phyloP scores from a whole-genome alignment of 1,140 invertebrate genomes.

The Planococcus citri region DNA sequence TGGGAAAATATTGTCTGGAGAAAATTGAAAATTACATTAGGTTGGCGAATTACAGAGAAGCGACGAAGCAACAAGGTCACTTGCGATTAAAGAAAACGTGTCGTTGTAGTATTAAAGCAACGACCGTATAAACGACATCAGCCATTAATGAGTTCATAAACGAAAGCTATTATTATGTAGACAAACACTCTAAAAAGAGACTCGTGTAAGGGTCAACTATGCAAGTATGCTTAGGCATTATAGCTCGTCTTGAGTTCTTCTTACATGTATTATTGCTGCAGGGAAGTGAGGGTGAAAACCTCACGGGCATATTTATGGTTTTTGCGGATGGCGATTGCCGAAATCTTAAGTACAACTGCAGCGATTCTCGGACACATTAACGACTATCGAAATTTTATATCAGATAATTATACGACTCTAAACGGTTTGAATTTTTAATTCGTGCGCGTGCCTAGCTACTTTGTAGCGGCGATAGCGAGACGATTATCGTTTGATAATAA shows the following conservation, averaged over 20 bases:
- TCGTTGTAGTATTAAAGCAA: no score
- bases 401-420: neutral
- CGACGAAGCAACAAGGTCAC: no score
- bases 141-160: conserved; percentile 1
- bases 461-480: neutral
- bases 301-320: neutral
- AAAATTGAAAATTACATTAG: no score
- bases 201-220: neutral
- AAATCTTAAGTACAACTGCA: neutral
- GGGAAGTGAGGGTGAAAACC: no score
- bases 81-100: no score
- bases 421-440: neutral
- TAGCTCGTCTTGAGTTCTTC: no score
- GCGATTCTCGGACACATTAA: neutral
- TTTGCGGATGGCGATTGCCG: neutral
- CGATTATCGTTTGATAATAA: neutral
- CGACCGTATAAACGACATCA: no score
- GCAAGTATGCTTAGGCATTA: neutral
- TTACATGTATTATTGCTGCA: no score
- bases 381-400: neutral
- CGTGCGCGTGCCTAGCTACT: neutral
- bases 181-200: neutral
- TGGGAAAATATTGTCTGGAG: no score
- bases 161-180: neutral
- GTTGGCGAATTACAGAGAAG: no score